A percentile compares a stretch with the other conserved stretches of the same genome.
Evolutionary conservation across 2,113 vertebrate genomes (phyloP).

Genomic region (Cheilinus undulatus): DNA sequence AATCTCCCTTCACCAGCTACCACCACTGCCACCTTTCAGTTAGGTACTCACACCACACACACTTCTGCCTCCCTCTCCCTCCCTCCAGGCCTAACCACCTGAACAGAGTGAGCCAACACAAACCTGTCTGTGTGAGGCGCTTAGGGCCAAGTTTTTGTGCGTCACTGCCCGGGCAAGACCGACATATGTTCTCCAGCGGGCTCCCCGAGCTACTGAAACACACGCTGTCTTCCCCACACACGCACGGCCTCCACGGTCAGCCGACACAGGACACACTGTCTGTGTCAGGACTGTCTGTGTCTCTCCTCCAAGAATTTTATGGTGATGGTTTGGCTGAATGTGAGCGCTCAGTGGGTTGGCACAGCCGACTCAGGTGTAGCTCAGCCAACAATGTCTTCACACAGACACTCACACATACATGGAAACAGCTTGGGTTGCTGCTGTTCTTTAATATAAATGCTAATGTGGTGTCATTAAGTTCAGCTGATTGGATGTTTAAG

Average conservation of each 20-base stretch:
- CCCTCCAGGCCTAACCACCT: constrained; percentile 78
- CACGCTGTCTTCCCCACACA: constrained; percentile 47
- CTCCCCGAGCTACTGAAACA: constrained; percentile 66
- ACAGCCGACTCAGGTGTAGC: constrained; percentile 62
- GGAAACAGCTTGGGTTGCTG: neutral
- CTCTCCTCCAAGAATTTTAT: constrained; percentile 73
- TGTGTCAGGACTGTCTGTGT: constrained; percentile 70
- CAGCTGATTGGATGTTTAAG: constrained; percentile 39
- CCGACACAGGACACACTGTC: constrained; percentile 67
- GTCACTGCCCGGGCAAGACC: constrained; percentile 81
- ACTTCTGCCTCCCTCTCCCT: constrained; percentile 44
- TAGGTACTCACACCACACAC: constrained; percentile 53
- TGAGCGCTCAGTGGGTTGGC: constrained; percentile 64
- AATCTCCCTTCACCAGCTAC: constrained; percentile 85
- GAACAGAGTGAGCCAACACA: constrained; percentile 81
- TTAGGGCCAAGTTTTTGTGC: constrained; percentile 82
- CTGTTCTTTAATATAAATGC: constrained; percentile 63
- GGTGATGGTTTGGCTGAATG: constrained; percentile 77
- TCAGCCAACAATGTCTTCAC: constrained; percentile 48
- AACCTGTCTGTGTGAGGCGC: constrained; percentile 78
- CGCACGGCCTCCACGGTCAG: constrained; percentile 57
- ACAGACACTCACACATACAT: constrained; percentile 16
- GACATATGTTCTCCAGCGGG: constrained; percentile 69
- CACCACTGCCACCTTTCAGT: constrained; percentile 75
- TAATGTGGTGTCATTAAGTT: constrained; percentile 49